Evolutionary conservation across 2,888 invertebrate genomes (phyloP).

Genomic region (Marasmarcha lunaedactyla): DNA sequence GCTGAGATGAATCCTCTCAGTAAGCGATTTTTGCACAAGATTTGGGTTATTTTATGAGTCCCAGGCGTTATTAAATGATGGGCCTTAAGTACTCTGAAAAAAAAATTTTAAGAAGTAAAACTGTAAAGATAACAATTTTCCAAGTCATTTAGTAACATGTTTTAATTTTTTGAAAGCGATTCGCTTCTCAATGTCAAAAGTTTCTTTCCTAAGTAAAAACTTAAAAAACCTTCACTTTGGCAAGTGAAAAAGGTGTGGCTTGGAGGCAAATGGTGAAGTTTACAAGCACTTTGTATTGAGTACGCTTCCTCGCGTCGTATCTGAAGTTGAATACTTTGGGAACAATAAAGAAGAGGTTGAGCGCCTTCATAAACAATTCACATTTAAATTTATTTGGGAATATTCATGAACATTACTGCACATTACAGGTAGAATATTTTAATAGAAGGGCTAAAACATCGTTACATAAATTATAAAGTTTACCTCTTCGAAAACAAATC

Average conservation of each 20-base stretch:
- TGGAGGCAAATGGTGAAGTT: slow-evolving; percentile 9
- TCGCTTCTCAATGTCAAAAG: background rate
- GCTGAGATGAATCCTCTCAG: slow-evolving; percentile 25
- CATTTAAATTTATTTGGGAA: slow-evolving; percentile 27
- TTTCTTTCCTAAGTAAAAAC: slow-evolving; percentile 4
- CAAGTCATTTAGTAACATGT: too few relatives aligned
- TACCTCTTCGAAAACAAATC: too few relatives aligned
- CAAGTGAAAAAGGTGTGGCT: background rate
- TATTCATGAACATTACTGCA: too few relatives aligned
- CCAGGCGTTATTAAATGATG: slow-evolving; percentile 1
- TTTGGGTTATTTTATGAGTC: background rate
- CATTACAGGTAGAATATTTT: too few relatives aligned
- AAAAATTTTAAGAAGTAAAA: background rate
- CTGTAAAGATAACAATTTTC: too few relatives aligned
- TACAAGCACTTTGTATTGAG: slow-evolving; percentile 21
- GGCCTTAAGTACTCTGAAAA: background rate
- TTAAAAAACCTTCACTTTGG: slow-evolving; percentile 5
- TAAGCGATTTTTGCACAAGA: background rate
- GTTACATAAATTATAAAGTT: too few relatives aligned
- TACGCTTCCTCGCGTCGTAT: slow-evolving; percentile 13
- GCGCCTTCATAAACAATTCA: slow-evolving; percentile 23
- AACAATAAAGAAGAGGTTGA: slow-evolving; percentile 24
- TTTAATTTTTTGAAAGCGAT: too few relatives aligned
- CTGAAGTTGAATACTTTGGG: slow-evolving; percentile 15
- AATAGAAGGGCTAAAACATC: too few relatives aligned